Percentiles rank a stretch among this genome's conserved stretches.
These are phyloP conservation scores for Oreochromis mossambicus DNA, from an alignment of 2,797 vertebrate species.

Conservation along the genomic window DNA sequence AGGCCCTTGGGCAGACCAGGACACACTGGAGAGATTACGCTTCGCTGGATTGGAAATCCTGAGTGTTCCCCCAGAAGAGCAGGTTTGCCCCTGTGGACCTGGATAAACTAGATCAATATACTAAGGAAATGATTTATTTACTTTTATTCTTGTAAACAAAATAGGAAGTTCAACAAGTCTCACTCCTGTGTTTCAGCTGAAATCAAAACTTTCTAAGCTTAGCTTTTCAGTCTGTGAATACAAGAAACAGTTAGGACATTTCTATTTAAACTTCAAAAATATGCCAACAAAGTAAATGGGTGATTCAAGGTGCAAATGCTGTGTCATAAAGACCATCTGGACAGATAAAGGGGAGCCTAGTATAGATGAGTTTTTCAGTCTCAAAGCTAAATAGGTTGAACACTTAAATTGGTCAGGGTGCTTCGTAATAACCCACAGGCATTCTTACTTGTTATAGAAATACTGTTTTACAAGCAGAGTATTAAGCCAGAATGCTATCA, in stretches of 20 bases:
- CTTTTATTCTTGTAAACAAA: not conserved
- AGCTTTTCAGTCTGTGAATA: not conserved
- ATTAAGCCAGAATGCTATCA: not conserved
- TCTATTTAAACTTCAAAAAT: not conserved
- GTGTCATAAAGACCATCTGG: not conserved
- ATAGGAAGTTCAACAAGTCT: not conserved
- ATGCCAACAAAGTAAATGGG: not conserved
- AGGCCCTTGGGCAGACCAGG: not conserved
- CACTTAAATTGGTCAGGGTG: not conserved
- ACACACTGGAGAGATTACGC: not conserved
- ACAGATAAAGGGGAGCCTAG: not conserved
- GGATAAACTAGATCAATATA: not conserved
- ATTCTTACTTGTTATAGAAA: not conserved
- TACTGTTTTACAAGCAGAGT: not conserved
- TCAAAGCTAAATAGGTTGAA: not conserved
- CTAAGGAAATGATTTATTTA: not conserved
- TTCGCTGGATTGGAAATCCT: not conserved
- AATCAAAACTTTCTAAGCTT: not conserved
- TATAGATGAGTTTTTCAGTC: not conserved
- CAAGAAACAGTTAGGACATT: not conserved
- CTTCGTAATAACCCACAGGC: not conserved
- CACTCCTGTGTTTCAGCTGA: not conserved
- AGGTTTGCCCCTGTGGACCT: not conserved
- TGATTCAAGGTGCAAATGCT: not conserved
- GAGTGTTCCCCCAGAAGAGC: not conserved